Evolutionary conservation across 2,797 vertebrate genomes (phyloP).

Genomic region (Naso thynnoides): DNA sequence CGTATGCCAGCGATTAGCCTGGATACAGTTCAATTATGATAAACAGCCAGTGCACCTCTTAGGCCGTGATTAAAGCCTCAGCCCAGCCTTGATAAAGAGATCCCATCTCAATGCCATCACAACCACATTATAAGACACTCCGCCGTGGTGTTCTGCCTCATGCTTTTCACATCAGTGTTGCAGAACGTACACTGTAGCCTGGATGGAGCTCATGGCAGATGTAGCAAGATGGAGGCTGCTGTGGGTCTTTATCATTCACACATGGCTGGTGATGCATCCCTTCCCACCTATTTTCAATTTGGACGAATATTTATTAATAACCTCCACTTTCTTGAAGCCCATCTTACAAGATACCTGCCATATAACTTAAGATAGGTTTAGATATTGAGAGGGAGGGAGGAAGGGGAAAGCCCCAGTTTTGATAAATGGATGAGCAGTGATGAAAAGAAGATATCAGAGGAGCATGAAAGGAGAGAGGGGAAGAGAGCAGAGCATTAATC

Average conservation of each 20-base stretch:
- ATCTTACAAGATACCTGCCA: conserved; percentile 64
- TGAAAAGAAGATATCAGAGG: conserved; percentile 97
- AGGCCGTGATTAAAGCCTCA: conserved; percentile 95
- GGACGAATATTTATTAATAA: conserved; percentile 77
- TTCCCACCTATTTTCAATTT: conserved; percentile 82
- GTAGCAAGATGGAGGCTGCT: conserved; percentile 80
- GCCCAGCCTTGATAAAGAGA: conserved; percentile 92
- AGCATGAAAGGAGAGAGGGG: conserved; percentile 89
- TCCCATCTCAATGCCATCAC: conserved; percentile 93
- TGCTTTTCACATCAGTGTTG: conserved; percentile 83
- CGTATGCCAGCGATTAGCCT: conserved; percentile 94
- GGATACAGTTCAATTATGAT: conserved; percentile 97
- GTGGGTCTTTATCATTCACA: conserved; percentile 94
- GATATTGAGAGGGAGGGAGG: conserved; percentile 50
- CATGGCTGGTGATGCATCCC: conserved; percentile 85
- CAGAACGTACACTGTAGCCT: conserved; percentile 63
- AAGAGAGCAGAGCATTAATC: conserved; percentile 78
- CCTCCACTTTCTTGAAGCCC: conserved; percentile 64
- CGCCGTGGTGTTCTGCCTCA: conserved; percentile 71
- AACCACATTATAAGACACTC: conserved; percentile 91
- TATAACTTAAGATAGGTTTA: conserved; percentile 63
- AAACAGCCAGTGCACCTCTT: conserved; percentile 93
- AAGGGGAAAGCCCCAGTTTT: conserved; percentile 82
- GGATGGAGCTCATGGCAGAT: conserved; percentile 50
- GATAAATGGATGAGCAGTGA: conserved; percentile 95